These are phyloP conservation scores for Sussaba pulchella DNA, from an alignment of 2,888 invertebrate genomes.

Conservation along the genomic window DNA sequence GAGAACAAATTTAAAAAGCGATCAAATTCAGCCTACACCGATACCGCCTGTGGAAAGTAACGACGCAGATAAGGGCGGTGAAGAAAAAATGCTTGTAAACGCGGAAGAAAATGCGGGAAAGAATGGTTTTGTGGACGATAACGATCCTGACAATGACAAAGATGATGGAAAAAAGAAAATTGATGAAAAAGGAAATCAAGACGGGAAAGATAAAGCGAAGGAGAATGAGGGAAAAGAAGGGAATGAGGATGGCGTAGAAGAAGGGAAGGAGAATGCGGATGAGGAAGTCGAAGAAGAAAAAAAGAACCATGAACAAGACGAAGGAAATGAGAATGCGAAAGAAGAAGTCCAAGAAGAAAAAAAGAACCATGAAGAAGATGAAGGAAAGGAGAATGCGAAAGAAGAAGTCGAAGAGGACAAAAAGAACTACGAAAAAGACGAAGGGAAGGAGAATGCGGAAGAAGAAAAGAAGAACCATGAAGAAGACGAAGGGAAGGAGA, in stretches of 20 bases:
- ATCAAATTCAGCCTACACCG: conserved; percentile 22
- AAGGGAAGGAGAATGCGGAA: too few species aligned
- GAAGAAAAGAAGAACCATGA: too few species aligned
- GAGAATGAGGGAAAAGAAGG: conserved; percentile 16
- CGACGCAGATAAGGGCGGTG: conserved; percentile 29
- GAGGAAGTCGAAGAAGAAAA: conserved; percentile 23
- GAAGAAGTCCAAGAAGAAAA: too few species aligned
- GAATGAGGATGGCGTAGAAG: conserved; percentile 18
- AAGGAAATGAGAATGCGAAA: too few species aligned
- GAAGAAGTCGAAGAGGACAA: too few species aligned
- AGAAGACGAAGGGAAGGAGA: too few species aligned
- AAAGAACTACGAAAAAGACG: too few species aligned
- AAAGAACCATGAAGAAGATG: too few species aligned
- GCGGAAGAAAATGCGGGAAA: background rate
- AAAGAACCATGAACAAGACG: background rate
- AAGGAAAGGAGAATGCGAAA: too few species aligned
- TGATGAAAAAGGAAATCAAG: background rate
- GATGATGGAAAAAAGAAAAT: background rate
- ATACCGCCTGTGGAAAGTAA: conserved; percentile 43
- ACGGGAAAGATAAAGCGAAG: background rate
- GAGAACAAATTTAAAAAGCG: background rate
- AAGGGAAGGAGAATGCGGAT: background rate
- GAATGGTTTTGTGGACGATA: background rate
- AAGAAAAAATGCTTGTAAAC: conserved; percentile 45
- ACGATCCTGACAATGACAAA: background rate